These are phyloP conservation scores for Heliocidaris erythrogramma DNA, from an alignment of 35 echinoderm and acorn worm species.

Conservation along the genomic window DNA sequence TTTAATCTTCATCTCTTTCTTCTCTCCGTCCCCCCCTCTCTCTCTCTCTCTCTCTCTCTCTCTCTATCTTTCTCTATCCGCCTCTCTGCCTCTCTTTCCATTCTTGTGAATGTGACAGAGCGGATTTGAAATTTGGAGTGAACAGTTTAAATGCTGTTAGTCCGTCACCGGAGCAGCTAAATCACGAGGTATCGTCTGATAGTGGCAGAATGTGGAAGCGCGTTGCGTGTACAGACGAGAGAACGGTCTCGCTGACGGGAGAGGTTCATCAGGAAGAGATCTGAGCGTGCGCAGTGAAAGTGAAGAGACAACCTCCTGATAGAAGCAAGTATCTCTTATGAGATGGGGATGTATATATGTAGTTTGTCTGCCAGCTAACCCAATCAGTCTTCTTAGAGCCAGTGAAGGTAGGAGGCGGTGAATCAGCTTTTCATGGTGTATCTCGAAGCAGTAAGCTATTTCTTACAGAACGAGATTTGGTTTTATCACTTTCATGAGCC, in stretches of 20 bases:
- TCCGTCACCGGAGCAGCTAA: neutral
- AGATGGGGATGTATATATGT: slow-evolving; percentile 5
- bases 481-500: neutral
- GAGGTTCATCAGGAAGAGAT: neutral
- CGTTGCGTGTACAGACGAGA: neutral
- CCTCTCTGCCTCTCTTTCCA: neutral
- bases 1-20: too few species aligned
- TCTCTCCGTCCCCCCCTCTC: too few species aligned
- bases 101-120: neutral
- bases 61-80: too few species aligned
- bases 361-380: neutral
- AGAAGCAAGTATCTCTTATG: neutral
- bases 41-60: too few species aligned
- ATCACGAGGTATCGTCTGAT: neutral
- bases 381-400: neutral
- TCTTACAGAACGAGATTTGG: neutral
- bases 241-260: neutral
- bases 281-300: slow-evolving; percentile 14
- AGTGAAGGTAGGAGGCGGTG: neutral
- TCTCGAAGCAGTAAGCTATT: neutral
- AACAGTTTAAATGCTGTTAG: neutral
- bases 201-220: neutral
- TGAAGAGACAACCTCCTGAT: neutral
- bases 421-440: neutral
- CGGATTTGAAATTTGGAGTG: neutral